Base-by-base conservation (phyloP, 2,797 vertebrate species). In the Brotula barbata region DNA sequence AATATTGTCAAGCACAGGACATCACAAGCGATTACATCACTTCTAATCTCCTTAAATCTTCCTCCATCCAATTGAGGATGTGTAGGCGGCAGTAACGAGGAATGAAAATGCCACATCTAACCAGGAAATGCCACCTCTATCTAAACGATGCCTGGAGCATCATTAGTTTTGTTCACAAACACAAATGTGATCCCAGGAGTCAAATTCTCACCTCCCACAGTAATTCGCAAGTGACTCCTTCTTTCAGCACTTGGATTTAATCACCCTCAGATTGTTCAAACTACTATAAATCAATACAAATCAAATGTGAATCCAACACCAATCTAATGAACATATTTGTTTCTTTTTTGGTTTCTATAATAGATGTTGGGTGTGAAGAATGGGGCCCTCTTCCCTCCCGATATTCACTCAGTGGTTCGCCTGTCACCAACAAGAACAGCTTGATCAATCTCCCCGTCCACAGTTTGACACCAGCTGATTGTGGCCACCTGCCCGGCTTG, bases 41-140 rank as follows among this genome's bases (percentile, higher is more conserved):
- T 65, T 69, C 76, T 84, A 75, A 86, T 86, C 85, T 81, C 68
- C 68, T 86, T 81, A 83, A 85, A 88, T 88, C 83, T 80, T 70
- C 61, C 63, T 59, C 75, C 46, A 76, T 87, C 75, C 61, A 75
- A 64, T 59, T 64, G 71, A 77, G 62, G 78, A 76, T 68, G 77
- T 62, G 85, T 84, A 74, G 83, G 87, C 64, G 41, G 73, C 33
- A 62, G 63, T 86, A 83, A 85, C 72, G 71, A 85, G 72, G 81
- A 75, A 80, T 77, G 77, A 80, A 84, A 85, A 86, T 69, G 73
- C 76, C 85, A 86, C 83, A 81, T 77, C 78, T 78, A 76, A 76
- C 73, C 74, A 82, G 73, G 67, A 86, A 85, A n/a, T n/a, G n/a
- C n/a, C n/a, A n/a, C n/a, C n/a, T n/a, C n/a, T n/a, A n/a, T n/a